phyloP scores from a whole-genome alignment of 2,888 invertebrate species.

The Andrena trimmerana region DNA sequence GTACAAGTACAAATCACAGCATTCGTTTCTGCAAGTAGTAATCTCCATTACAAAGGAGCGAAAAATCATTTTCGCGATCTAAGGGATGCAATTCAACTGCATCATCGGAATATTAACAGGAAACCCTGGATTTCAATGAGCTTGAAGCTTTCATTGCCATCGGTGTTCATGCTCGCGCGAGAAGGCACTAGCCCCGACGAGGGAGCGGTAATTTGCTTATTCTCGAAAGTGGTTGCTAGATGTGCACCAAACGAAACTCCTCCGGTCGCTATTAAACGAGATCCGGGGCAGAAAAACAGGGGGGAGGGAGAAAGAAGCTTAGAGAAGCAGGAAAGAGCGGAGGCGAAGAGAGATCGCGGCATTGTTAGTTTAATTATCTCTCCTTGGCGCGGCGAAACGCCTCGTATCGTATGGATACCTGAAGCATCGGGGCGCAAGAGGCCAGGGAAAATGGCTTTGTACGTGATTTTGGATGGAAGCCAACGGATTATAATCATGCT shows the following conservation, averaged over 20 bases:
- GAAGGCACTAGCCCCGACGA: neutral
- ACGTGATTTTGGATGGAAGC: conserved; percentile 74
- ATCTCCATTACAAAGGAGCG: neutral
- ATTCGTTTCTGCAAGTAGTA: too few relatives aligned
- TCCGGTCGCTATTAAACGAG: conserved; percentile 51
- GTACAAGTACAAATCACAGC: too few relatives aligned
- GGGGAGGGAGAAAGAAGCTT: neutral
- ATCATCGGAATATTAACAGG: neutral
- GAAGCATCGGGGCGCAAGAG: conserved; percentile 11
- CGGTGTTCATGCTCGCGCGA: neutral
- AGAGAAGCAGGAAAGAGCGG: neutral
- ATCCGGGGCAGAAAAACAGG: conserved; percentile 33
- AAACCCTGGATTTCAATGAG: neutral
- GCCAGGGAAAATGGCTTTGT: conserved; percentile 44
- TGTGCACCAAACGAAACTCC: conserved; percentile 39
- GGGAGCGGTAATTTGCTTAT: conserved; percentile 57
- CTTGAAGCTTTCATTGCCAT: neutral
- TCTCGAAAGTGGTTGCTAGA: conserved; percentile 34
- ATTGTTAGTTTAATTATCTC: conserved; percentile 79
- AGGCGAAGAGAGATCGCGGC: conserved; percentile 42
- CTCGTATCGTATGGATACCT: conserved; percentile 45
- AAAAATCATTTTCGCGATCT: neutral
- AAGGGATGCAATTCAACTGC: neutral
- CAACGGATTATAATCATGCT: conserved; percentile 73
- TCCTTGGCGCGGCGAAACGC: conserved; percentile 58